These are phyloP conservation scores for Sepioteuthis lessoniana DNA, from an alignment of 2,888 invertebrate species.

Conservation along the genomic window DNA sequence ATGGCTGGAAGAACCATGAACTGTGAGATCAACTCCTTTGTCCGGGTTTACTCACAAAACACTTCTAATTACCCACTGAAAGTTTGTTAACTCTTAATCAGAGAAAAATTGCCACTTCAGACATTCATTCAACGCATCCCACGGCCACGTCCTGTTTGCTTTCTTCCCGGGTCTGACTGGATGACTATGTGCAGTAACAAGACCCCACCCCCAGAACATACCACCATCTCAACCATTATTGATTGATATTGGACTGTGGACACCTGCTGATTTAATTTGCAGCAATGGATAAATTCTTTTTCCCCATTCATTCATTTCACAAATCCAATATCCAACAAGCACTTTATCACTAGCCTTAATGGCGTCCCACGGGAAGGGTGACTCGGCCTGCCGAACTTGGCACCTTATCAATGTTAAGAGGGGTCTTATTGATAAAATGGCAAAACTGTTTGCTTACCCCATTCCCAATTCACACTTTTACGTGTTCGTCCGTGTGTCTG, in stretches of 20 bases:
- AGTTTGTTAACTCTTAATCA: not conserved
- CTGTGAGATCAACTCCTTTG: not conserved
- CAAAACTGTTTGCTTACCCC: not conserved
- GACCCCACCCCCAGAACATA: not conserved
- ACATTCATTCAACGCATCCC: not conserved
- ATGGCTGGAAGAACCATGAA: not conserved
- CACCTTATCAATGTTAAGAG: constrained; percentile 33
- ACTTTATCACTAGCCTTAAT: not conserved
- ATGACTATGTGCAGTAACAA: not conserved
- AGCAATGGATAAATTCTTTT: not conserved
- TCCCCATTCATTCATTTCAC: not conserved
- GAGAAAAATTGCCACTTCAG: not conserved
- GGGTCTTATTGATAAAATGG: not conserved
- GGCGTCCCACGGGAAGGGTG: not conserved
- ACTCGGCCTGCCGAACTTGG: not conserved
- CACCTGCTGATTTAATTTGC: constrained; percentile 33
- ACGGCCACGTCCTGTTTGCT: not conserved
- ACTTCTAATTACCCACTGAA: not conserved
- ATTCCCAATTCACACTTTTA: not conserved
- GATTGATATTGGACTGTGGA: constrained; percentile 20
- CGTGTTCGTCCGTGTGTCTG: not conserved
- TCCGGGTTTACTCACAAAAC: not conserved
- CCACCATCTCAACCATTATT: not conserved
- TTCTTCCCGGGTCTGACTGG: not conserved
- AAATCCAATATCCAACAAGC: constrained; percentile 1